A percentile compares a stretch with the other conserved stretches of the same genome.
Evolutionary conservation across 2,888 invertebrate species (phyloP).

Genomic region (Chironomus tentans): DNA sequence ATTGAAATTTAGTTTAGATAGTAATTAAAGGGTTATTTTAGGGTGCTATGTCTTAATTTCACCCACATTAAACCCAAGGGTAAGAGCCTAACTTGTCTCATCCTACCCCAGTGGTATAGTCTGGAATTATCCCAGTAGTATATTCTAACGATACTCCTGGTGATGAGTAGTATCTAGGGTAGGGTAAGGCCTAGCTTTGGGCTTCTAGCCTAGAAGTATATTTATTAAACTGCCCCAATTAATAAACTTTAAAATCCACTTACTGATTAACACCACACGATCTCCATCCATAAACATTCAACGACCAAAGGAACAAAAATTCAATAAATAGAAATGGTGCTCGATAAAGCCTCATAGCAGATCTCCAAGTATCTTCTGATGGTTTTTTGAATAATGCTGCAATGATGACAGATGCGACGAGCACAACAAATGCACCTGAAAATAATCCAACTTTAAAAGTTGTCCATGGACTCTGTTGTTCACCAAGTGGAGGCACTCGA

Average conservation of each 20-base stretch:
- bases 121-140: no score
- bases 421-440: conserved; percentile 69
- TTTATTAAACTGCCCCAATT: no score
- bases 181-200: no score
- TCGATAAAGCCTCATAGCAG: conserved; percentile 68
- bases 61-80: no score
- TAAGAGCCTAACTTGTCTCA: no score
- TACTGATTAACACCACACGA: conserved; percentile 69
- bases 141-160: no score
- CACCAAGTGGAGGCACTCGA: conserved; percentile 75
- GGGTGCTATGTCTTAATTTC: no score
- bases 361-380: conserved; percentile 49
- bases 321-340: conserved; percentile 68
- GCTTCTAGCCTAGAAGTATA: no score
- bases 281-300: conserved; percentile 74
- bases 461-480: conserved; percentile 72
- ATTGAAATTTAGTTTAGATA: no score
- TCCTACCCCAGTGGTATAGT: no score
- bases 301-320: conserved; percentile 66
- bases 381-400: conserved; percentile 49
- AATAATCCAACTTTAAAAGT: conserved; percentile 79
- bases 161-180: no score
- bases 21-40: no score
- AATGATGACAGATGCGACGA: conserved; percentile 60
- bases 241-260: background rate